Evolutionary conservation across 2,797 vertebrate species (phyloP).

Genomic region (Acridotheres tristis): DNA sequence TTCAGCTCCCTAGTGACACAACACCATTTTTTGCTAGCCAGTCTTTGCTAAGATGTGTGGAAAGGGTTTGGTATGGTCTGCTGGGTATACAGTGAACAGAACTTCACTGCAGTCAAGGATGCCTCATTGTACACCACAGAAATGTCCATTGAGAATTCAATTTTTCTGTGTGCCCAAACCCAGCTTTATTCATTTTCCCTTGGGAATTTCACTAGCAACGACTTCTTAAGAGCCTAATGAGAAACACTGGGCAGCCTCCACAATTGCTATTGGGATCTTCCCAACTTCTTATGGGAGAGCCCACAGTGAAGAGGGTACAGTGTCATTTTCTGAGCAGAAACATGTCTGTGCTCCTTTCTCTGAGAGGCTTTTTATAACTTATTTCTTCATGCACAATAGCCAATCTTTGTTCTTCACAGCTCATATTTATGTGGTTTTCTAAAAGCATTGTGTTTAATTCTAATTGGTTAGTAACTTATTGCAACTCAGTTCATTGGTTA

Average conservation of each 20-base stretch:
- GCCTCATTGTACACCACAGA: not conserved
- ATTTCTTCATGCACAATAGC: no score
- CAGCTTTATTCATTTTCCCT: not conserved
- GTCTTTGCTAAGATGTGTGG: not conserved
- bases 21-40: not conserved
- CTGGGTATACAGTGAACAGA: not conserved
- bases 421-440: no score
- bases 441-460: no score
- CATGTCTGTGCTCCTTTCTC: not conserved
- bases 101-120: not conserved
- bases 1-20: not conserved
- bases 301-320: not conserved
- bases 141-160: rapidly evolving
- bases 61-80: not conserved
- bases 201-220: not conserved
- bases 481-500: no score
- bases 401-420: no score
- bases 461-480: no score
- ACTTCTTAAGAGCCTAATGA: not conserved
- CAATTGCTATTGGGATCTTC: not conserved
- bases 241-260: not conserved
- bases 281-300: not conserved
- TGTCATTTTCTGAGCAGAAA: not conserved
- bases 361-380: not conserved
- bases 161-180: not conserved